A percentile compares a stretch with the other conserved stretches of the same genome.
phyloP scores from a whole-genome alignment of 2,888 invertebrate genomes.

The Himalopsyche anomala region DNA sequence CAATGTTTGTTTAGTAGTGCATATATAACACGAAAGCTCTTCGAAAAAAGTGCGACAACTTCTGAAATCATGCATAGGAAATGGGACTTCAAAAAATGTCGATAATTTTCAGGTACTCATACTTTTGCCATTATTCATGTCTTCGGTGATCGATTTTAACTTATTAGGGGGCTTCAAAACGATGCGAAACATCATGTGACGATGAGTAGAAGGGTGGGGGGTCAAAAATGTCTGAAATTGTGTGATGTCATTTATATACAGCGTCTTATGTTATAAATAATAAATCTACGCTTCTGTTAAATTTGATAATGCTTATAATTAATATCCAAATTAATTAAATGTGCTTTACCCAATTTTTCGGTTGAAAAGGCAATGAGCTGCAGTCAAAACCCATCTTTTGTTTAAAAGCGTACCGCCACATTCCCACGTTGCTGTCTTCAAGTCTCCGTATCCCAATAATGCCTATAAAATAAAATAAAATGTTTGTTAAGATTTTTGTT shows the following conservation, averaged over 20 bases:
- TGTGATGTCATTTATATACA: neutral
- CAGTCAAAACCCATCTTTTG: conserved; percentile 2
- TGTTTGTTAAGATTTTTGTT: neutral
- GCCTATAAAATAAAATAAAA: neutral
- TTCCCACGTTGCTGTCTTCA: neutral
- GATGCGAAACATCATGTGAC: too few species aligned
- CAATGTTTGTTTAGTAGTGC: too few species aligned
- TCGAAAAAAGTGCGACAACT: too few species aligned
- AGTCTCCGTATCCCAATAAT: neutral
- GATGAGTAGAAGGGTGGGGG: too few species aligned
- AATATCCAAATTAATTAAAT: neutral
- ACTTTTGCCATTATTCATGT: too few species aligned
- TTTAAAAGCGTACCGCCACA: neutral
- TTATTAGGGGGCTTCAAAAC: too few species aligned
- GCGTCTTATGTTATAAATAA: neutral
- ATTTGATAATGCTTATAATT: neutral
- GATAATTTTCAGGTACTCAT: too few species aligned
- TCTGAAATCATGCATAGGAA: too few species aligned
- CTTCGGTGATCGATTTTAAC: too few species aligned
- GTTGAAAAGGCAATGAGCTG: neutral
- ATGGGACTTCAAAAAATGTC: too few species aligned
- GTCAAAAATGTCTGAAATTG: too few species aligned
- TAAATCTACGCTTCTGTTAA: neutral
- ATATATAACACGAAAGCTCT: too few species aligned
- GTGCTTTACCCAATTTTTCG: neutral